Evolutionary conservation across 2,888 invertebrate genomes (phyloP).

Genomic region (Stenichneumon culpator): DNA sequence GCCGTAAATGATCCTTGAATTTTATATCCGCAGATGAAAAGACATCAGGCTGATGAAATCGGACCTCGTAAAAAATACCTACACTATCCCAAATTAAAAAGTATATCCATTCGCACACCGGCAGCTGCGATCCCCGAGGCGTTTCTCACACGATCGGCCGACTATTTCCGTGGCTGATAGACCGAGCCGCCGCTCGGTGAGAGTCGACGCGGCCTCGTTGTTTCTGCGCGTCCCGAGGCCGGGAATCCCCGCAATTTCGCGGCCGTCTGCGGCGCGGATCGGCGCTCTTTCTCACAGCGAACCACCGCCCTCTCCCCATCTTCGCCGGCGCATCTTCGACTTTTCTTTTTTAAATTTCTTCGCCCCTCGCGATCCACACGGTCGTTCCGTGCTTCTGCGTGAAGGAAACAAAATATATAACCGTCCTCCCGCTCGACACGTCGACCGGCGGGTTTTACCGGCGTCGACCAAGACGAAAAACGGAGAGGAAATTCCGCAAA

Average conservation of each 20-base stretch:
- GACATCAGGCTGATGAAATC: conserved; percentile 26
- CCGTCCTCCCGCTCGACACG: background rate
- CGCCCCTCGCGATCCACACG: background rate
- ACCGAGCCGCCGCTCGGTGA: conserved; percentile 23
- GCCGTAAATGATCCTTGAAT: conserved; percentile 3
- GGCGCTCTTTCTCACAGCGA: background rate
- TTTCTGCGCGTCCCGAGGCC: conserved; percentile 32
- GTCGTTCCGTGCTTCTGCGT: background rate
- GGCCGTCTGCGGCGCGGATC: conserved; percentile 29
- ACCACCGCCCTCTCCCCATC: background rate
- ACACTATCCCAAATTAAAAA: background rate
- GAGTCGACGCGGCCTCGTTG: conserved; percentile 46
- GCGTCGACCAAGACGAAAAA: background rate
- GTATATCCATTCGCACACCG: background rate
- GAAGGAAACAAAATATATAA: background rate
- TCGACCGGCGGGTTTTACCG: conserved; percentile 13
- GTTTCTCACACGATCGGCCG: conserved; percentile 9
- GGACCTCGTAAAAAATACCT: background rate
- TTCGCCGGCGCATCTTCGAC: background rate
- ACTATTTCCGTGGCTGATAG: conserved; percentile 37
- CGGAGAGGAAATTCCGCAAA: background rate
- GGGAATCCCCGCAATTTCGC: conserved; percentile 64
- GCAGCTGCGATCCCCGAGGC: conserved; percentile 23
- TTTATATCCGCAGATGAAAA: conserved; percentile 38
- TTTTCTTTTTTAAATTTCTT: conserved; percentile 12